Evolutionary conservation across 2,113 vertebrate species (phyloP), one percentile per base, ranked within the genome.

Genomic region (Daphoenositta chrysoptera): DNA sequence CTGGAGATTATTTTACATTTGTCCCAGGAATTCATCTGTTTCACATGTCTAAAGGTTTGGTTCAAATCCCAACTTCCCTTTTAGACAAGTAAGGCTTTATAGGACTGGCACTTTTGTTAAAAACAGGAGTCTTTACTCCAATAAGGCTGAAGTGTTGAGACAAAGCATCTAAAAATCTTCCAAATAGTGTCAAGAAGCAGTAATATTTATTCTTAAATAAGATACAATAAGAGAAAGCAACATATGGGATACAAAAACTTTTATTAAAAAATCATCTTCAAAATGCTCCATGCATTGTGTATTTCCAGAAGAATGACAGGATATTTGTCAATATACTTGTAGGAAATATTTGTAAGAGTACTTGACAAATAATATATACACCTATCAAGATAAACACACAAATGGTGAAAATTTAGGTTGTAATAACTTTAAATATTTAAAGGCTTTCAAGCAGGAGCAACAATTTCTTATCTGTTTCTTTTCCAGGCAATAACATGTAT

Each of bases 351-450:
- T 89, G 79, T 85, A 92, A 96, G 94, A 91, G 39, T 81, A 57
- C 68, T 77, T 90, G 68, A 95, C 95, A 50, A 93, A 90, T 95
- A 95, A 97, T 96, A 95, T 66, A 96, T 95, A 70, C 91, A 93
- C 81, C 80, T 95, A 96, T 95, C 89, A 95, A 88, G 56, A 91
- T 96, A 96, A 97, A 88, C 68, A 95, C 60, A 93, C 80, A 97
- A 94, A 97, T 89, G 64, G 63, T 75, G 92, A 93, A 96, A 94
- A 77, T 44, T 56, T 77, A 83, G 15, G 28, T 82, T 97, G 75
- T 58, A 95, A 94, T 75, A 97, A 91, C 64, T 54, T 72, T 94
- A 94, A 95, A 95, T 97, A 97, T 94, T 94, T 97, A 94, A 97
- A 96, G 75, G 68, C 69, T 97, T 96, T 94, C 94, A 84, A 81